Conservation (phyloP, 53 echinoderm and acorn worm genomes). For the Paelopatides confundens region DNA sequence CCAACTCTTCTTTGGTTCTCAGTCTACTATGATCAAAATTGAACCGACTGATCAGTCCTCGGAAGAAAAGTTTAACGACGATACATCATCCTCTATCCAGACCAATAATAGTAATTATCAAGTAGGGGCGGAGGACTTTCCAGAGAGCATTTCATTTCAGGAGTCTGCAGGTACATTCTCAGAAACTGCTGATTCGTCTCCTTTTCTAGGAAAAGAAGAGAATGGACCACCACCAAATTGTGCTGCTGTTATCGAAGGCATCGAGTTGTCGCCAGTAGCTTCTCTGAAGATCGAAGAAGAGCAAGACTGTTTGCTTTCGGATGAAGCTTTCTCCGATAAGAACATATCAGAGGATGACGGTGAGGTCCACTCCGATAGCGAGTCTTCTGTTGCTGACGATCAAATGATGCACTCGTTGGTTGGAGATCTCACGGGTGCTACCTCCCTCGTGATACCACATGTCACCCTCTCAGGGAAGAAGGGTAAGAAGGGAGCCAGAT, state of each 20-base stretch:
- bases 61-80: background rate
- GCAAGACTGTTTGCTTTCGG: background rate
- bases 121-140: background rate
- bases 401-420: background rate
- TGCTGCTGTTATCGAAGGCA: background rate
- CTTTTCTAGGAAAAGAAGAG: background rate
- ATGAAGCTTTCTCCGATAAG: conserved; percentile 3
- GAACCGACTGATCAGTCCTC: background rate
- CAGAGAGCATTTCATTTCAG: background rate
- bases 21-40: background rate
- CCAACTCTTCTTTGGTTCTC: conserved; percentile 29
- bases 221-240: background rate
- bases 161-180: background rate
- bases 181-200: background rate
- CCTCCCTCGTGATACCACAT: conserved; percentile 18
- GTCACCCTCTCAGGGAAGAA: conserved; percentile 12
- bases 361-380: conserved; percentile 9
- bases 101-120: background rate
- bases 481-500: conserved; percentile 70
- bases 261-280: background rate
- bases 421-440: background rate
- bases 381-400: background rate
- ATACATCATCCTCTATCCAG: background rate
- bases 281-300: background rate
- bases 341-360: conserved; percentile 15